Evolutionary conservation across 1,140 invertebrate species (phyloP).

Genomic region (Galendromus occidentalis): DNA sequence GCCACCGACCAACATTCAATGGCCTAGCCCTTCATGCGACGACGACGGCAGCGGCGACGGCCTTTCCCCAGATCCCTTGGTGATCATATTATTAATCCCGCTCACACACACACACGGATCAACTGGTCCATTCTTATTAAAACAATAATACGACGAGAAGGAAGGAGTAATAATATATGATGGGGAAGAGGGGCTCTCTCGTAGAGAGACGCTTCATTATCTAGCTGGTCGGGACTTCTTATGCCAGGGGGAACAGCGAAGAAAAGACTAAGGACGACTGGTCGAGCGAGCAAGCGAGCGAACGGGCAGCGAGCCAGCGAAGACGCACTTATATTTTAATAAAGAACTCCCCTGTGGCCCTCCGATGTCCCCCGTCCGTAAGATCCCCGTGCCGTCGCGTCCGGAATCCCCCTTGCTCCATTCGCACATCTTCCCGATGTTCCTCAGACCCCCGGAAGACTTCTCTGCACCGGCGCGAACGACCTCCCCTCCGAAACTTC

Average conservation of each 20-base stretch:
- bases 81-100: too few species aligned
- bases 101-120: neutral
- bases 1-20: too few species aligned
- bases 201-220: too few species aligned
- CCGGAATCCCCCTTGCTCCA: neutral
- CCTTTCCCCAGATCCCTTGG: too few species aligned
- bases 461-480: too few species aligned
- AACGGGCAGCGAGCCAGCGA: neutral
- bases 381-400: too few species aligned
- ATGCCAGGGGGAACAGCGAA: neutral
- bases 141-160: slow-evolving; percentile 10
- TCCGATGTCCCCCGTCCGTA: too few species aligned
- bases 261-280: neutral
- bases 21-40: too few species aligned
- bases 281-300: neutral
- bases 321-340: slow-evolving; percentile 9
- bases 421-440: neutral
- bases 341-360: neutral
- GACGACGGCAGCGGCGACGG: too few species aligned
- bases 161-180: neutral
- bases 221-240: neutral
- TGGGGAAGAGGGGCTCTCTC: too few species aligned
- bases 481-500: too few species aligned
- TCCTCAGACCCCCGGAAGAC: too few species aligned
- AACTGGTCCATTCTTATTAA: slow-evolving; percentile 12